Evolutionary conservation across 1,140 invertebrate genomes (phyloP).

Genomic region (Mercenaria mercenaria): DNA sequence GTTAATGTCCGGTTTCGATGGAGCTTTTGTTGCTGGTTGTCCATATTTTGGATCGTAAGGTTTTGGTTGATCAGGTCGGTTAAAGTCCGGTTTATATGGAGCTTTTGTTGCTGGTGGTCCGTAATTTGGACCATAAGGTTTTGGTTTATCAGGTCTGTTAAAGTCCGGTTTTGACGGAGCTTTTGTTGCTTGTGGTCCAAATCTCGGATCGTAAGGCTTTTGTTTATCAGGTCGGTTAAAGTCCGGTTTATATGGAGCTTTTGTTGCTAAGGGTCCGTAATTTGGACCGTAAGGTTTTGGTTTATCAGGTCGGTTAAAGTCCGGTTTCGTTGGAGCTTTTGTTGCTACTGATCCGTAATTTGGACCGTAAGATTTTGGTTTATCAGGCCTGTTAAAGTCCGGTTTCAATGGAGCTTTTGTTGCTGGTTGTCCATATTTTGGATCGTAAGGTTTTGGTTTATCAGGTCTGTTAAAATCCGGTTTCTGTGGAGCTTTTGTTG

Average conservation of each 20-base stretch:
- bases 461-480: not conserved
- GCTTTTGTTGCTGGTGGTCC: too few species aligned
- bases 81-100: too few species aligned
- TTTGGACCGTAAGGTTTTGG: too few species aligned
- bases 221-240: not conserved
- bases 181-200: not conserved
- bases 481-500: too few species aligned
- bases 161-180: not conserved
- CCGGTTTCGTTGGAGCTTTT: not conserved
- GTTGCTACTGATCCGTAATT: not conserved
- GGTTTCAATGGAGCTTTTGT: not conserved
- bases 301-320: not conserved
- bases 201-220: not conserved
- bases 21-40: too few species aligned
- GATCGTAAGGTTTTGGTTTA: not conserved
- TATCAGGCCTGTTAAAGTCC: not conserved
- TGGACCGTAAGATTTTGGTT: not conserved
- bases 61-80: too few species aligned
- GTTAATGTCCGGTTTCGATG: too few species aligned
- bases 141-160: not conserved
- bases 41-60: too few species aligned
- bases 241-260: not conserved
- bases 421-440: not conserved
- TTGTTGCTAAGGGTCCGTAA: too few species aligned
- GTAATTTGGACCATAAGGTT: too few species aligned